Percentiles rank a stretch among this genome's conserved stretches.
These are phyloP conservation scores for Ennomos fuscantarius DNA, from an alignment of 2,888 invertebrate genomes.

Conservation along the genomic window DNA sequence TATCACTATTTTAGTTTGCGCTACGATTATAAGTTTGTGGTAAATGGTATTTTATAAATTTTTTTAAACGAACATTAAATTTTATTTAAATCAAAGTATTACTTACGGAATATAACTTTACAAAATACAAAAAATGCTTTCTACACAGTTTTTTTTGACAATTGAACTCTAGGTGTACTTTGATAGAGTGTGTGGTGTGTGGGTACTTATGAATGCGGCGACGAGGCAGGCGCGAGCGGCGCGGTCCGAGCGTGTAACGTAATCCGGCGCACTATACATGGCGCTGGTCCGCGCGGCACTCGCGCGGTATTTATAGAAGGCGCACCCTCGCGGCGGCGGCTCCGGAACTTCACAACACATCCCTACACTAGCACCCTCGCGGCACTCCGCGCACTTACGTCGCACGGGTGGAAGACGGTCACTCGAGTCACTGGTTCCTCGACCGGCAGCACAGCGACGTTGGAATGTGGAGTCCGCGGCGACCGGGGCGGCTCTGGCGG, in stretches of 20 bases:
- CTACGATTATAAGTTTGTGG: too few relatives aligned
- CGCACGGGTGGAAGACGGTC: conserved; percentile 83
- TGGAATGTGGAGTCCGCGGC: conserved; percentile 90
- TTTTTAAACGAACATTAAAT: too few relatives aligned
- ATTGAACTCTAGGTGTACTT: conserved; percentile 15
- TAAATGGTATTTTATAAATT: too few relatives aligned
- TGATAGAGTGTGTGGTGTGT: conserved; percentile 59
- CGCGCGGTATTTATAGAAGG: conserved; percentile 67
- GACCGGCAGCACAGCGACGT: conserved; percentile 84
- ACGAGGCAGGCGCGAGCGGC: conserved; percentile 27
- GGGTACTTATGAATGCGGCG: conserved; percentile 36
- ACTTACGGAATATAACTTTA: too few relatives aligned
- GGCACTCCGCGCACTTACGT: conserved; percentile 82
- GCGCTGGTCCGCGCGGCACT: conserved; percentile 66
- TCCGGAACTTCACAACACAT: conserved; percentile 49
- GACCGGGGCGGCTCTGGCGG: conserved; percentile 88
- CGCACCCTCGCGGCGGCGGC: conserved; percentile 45
- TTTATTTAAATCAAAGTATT: too few relatives aligned
- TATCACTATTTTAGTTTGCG: too few relatives aligned
- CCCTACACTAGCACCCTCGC: conserved; percentile 40
- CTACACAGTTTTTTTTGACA: neutral
- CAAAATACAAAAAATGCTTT: neutral
- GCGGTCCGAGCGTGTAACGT: conserved; percentile 64
- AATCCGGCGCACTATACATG: conserved; percentile 77
- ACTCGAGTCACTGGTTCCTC: conserved; percentile 77